Conservation (phyloP, 2,888 invertebrate genomes). For the Melieria picta region DNA sequence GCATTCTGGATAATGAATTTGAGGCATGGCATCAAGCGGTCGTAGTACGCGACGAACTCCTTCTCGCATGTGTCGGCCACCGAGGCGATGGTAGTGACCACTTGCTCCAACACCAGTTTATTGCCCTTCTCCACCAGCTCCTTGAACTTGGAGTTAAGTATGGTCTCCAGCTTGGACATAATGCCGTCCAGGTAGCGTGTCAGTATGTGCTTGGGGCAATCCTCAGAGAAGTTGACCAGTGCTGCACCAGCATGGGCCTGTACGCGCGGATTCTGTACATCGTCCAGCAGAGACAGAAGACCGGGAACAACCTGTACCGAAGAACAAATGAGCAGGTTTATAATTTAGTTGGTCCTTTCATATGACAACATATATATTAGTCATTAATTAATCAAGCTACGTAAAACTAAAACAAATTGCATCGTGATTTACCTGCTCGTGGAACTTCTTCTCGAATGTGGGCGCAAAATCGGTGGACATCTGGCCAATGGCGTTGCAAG, state of each 20-base stretch:
- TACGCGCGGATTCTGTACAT: slow-evolving; percentile 91
- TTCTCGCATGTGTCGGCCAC: slow-evolving; percentile 98
- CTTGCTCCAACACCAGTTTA: slow-evolving; percentile 95
- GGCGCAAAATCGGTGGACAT: slow-evolving; percentile 99
- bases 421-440: slow-evolving; percentile 72
- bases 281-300: slow-evolving; percentile 86
- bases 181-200: slow-evolving; percentile 90
- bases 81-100: slow-evolving; percentile 97
- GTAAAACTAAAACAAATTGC: neutral
- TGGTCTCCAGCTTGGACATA: slow-evolving; percentile 89
- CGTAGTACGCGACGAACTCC: slow-evolving; percentile 94
- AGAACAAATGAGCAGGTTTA: neutral
- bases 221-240: slow-evolving; percentile 98
- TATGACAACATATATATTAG: neutral
- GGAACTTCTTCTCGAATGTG: slow-evolving; percentile 96
- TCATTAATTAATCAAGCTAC: neutral
- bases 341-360: neutral
- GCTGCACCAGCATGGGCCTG: slow-evolving; percentile 89
- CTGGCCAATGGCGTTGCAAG: slow-evolving; percentile 98
- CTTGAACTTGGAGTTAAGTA: slow-evolving; percentile 91
- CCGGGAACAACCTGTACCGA: slow-evolving; percentile 82
- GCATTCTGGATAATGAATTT: slow-evolving; percentile 98
- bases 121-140: slow-evolving; percentile 94
- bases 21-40: slow-evolving; percentile 90
- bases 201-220: slow-evolving; percentile 95